Evolutionary conservation across 2,797 vertebrate species (phyloP).

Genomic region (Falco concolor): DNA sequence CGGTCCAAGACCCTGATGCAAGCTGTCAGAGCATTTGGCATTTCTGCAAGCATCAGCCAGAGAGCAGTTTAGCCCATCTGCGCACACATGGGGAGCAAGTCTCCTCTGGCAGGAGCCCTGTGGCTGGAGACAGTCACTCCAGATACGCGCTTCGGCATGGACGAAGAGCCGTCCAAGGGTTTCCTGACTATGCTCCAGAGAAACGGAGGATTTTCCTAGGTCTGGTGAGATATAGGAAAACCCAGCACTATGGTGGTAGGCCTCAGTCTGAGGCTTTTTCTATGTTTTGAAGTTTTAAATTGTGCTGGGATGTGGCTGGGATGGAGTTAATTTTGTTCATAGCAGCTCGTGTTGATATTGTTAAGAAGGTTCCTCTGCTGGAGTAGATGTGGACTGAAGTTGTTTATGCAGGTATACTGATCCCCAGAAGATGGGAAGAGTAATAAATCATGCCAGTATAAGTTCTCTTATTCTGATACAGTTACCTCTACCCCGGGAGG

Average conservation of each 20-base stretch:
- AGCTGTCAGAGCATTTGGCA: not conserved
- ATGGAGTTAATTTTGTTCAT: not conserved
- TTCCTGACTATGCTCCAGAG: not conserved
- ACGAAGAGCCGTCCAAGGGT: not conserved
- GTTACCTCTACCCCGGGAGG: not conserved
- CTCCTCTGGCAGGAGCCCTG: not conserved
- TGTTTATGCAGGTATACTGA: conserved; percentile 8
- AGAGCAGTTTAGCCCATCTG: not conserved
- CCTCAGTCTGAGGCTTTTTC: not conserved
- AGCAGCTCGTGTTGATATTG: not conserved
- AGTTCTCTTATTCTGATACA: not conserved
- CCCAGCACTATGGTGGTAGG: rapidly evolving
- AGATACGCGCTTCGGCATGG: rapidly evolving
- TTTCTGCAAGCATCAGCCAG: not conserved
- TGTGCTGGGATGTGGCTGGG: not conserved
- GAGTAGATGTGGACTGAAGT: not conserved
- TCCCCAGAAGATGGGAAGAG: not conserved
- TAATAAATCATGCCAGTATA: conserved; percentile 8
- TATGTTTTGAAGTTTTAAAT: not conserved
- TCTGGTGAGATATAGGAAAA: not conserved
- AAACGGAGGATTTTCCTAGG: not conserved
- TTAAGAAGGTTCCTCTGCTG: not conserved
- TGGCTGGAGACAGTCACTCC: not conserved
- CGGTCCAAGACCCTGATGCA: not conserved
- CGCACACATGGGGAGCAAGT: rapidly evolving